Evolutionary conservation across 2,113 vertebrate genomes (phyloP).

Genomic region (Equus przewalskii): DNA sequence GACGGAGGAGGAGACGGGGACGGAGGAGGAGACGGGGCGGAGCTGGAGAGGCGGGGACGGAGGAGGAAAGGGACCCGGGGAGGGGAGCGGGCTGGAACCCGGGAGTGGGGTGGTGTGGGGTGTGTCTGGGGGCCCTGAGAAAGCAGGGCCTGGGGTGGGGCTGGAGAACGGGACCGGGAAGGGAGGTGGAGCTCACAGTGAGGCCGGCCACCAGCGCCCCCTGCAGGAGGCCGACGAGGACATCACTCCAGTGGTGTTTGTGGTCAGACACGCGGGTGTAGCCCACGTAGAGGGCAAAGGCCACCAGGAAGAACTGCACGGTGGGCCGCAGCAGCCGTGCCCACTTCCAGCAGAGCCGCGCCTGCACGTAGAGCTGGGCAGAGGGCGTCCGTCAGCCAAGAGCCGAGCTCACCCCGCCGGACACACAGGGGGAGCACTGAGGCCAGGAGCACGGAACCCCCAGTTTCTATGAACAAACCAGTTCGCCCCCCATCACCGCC

Average conservation of each 20-base stretch:
- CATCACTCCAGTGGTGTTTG: conserved; percentile 99
- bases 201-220: conserved; percentile 94
- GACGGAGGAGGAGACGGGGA: rapidly evolving
- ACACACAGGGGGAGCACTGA: neutral
- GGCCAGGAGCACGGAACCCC: rapidly evolving
- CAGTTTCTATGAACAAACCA: neutral
- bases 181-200: conserved; percentile 86
- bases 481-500: neutral
- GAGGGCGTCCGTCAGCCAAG: neutral
- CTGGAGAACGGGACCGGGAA: no score
- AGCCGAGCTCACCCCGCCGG: neutral
- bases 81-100: rapidly evolving
- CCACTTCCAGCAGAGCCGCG: conserved; percentile 93
- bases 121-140: neutral
- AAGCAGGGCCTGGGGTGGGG: no score
- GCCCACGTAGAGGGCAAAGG: conserved; percentile 96
- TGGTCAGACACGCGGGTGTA: conserved; percentile 97
- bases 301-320: conserved; percentile 96
- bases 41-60: rapidly evolving
- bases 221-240: conserved; percentile 95
- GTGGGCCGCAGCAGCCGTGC: conserved; percentile 95
- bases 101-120: rapidly evolving
- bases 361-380: conserved; percentile 95
- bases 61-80: neutral
- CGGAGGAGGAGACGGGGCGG: rapidly evolving